phyloP scores from a whole-genome alignment of 2,113 vertebrate genomes.

The Ariopsis seemanni region DNA sequence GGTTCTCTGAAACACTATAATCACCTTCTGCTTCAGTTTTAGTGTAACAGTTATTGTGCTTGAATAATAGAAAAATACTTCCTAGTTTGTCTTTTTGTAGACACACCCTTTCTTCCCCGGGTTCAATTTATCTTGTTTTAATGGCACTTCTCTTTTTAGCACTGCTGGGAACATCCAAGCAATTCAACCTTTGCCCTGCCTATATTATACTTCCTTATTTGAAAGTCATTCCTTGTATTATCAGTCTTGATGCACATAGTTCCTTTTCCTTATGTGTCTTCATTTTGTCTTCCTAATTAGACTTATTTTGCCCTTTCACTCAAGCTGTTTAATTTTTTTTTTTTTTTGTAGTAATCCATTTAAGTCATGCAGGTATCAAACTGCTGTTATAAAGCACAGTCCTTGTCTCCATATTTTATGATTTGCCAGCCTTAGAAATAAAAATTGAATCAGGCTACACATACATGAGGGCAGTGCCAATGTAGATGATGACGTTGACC shows the following conservation, averaged over 20 bases:
- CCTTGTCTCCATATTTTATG: not conserved
- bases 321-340: not conserved
- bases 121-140: conserved; percentile 8
- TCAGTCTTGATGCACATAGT: not conserved
- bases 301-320: not conserved
- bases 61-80: not conserved
- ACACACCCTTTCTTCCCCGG: not conserved
- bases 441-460: not conserved
- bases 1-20: not conserved
- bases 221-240: conserved; percentile 7
- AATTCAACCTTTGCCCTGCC: conserved; percentile 43
- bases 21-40: not conserved
- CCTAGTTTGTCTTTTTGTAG: not conserved
- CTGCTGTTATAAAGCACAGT: not conserved
- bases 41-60: not conserved
- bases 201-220: conserved; percentile 44
- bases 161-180: conserved; percentile 32
- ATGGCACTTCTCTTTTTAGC: conserved; percentile 49
- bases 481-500: too few species aligned
- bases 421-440: not conserved
- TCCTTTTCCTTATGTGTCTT: not conserved
- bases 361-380: not conserved
- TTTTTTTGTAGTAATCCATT: not conserved
- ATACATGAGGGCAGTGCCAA: not conserved
- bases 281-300: not conserved